Evolutionary conservation across 2,113 vertebrate species (phyloP).

Genomic region (Gasterosteus aculeatus): DNA sequence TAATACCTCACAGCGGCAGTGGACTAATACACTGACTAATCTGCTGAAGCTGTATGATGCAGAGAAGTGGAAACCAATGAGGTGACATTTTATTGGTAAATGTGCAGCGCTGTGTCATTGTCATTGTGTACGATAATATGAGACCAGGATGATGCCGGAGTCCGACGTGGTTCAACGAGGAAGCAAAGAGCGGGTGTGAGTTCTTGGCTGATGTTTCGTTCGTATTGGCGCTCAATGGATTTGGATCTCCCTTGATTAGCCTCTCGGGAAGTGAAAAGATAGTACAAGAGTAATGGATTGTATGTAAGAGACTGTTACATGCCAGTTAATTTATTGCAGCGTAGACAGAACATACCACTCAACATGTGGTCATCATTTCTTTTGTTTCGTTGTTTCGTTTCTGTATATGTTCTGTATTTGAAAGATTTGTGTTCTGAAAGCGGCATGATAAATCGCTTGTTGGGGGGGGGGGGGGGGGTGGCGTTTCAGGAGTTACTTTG

Average conservation of each 20-base stretch:
- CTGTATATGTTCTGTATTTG: not conserved
- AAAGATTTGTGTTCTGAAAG: slow-evolving; percentile 18
- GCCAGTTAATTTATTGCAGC: not conserved
- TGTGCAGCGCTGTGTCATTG: not conserved
- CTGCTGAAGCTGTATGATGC: not conserved
- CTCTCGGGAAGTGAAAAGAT: slow-evolving; percentile 9
- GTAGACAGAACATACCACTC: not conserved
- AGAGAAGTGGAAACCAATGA: not conserved
- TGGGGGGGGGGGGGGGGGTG: slow-evolving; percentile 1
- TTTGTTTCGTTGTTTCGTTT: not conserved
- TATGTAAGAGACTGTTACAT: not conserved
- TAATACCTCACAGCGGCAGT: slow-evolving; percentile 4
- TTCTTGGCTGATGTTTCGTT: slow-evolving; percentile 15
- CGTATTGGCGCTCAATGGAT: not conserved
- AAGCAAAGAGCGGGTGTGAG: slow-evolving; percentile 18
- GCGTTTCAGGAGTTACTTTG: slow-evolving; percentile 18
- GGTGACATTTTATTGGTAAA: not conserved
- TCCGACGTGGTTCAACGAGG: slow-evolving; percentile 2
- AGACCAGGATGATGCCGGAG: not conserved
- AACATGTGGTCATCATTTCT: not conserved
- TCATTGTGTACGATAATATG: not conserved
- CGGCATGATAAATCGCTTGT: slow-evolving; percentile 5
- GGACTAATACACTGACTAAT: not conserved
- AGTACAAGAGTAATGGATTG: not conserved
- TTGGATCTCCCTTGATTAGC: not conserved